These are phyloP conservation scores for Aspidoscelis tigris DNA, from an alignment of 2,113 vertebrate genomes.

Conservation along the genomic window DNA sequence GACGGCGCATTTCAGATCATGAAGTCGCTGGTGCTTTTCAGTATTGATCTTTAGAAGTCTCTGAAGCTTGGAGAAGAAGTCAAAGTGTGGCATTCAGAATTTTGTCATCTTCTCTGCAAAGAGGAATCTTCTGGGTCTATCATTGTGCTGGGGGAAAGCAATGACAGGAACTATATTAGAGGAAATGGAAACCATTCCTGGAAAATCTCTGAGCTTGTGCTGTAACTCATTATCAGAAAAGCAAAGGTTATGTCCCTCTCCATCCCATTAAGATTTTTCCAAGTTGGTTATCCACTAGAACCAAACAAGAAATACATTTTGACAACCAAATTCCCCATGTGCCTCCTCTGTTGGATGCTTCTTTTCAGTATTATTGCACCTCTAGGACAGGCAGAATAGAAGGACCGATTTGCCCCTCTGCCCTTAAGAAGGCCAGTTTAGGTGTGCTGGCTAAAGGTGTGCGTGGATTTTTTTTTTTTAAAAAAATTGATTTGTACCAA, in stretches of 20 bases:
- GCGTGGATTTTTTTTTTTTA: no score
- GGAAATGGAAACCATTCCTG: not conserved
- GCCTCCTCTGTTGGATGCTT: no score
- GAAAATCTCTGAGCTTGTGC: no score
- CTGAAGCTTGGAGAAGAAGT: not conserved
- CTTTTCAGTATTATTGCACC: not conserved
- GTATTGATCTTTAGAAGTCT: not conserved
- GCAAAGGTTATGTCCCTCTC: not conserved
- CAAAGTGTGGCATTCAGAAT: conserved; percentile 38
- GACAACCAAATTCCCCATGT: not conserved
- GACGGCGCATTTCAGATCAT: not conserved
- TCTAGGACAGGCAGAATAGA: not conserved
- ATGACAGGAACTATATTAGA: conserved; percentile 13
- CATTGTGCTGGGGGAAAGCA: conserved; percentile 70
- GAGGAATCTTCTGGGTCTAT: conserved; percentile 81
- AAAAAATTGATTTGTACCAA: no score
- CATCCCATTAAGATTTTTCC: not conserved
- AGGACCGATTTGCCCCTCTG: no score
- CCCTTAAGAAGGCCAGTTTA: no score
- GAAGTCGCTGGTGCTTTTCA: not conserved
- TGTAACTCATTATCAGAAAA: not conserved
- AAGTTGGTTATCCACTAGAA: not conserved
- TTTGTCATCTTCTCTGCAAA: conserved; percentile 78
- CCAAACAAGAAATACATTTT: not conserved
- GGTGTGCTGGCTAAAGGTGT: no score